phyloP scores from a whole-genome alignment of 2,888 invertebrate species.

The Ommatoiulus sabulosus region DNA sequence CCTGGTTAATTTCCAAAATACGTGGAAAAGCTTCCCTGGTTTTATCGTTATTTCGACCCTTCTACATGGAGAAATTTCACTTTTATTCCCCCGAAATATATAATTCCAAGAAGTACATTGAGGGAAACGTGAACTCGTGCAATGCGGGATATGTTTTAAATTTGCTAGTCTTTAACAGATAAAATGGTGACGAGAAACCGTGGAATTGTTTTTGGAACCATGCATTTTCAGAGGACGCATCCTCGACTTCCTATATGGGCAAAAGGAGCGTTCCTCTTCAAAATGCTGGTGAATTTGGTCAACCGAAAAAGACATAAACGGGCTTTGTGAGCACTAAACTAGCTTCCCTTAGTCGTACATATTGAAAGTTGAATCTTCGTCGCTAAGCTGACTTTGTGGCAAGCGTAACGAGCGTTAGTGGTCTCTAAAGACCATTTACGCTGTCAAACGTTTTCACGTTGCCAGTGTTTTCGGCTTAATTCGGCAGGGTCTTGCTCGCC shows the following conservation, averaged over 20 bases:
- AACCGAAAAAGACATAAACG: conserved; percentile 51
- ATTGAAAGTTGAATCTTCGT: conserved; percentile 51
- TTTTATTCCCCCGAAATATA: too few species aligned
- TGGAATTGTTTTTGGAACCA: too few species aligned
- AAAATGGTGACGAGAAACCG: too few species aligned
- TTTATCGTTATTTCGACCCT: too few species aligned
- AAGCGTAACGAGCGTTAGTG: conserved; percentile 52
- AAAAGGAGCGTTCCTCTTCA: background rate
- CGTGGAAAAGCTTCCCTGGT: too few species aligned
- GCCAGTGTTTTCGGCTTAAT: conserved; percentile 42
- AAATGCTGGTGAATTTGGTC: conserved; percentile 47
- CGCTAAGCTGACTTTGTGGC: conserved; percentile 53
- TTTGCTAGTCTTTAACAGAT: too few species aligned
- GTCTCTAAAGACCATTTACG: conserved; percentile 52
- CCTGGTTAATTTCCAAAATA: too few species aligned
- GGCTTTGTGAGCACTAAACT: conserved; percentile 29
- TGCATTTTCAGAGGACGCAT: too few species aligned
- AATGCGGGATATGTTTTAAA: too few species aligned
- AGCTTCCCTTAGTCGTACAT: conserved; percentile 38
- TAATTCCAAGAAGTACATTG: too few species aligned
- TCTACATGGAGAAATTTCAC: too few species aligned
- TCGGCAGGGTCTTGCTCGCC: conserved; percentile 41
- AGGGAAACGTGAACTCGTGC: too few species aligned
- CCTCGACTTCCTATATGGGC: background rate
- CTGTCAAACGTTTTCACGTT: conserved; percentile 48